Evolutionary conservation across 2,113 vertebrate genomes (phyloP).

Genomic region (Odocoileus hemionus): DNA sequence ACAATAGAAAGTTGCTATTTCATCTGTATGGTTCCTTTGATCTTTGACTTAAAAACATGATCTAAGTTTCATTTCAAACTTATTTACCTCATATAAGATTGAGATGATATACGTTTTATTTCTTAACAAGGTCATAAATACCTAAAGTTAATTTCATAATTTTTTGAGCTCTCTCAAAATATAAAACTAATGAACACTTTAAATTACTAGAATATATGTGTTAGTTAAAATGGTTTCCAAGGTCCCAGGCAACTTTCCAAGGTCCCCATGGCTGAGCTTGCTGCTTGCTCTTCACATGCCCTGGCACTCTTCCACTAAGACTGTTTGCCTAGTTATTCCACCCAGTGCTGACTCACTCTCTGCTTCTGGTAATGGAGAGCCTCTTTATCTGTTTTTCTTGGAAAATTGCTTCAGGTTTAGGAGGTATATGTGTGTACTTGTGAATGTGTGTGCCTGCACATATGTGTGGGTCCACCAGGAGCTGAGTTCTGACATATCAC

Average conservation of each 20-base stretch:
- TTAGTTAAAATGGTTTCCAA: not conserved
- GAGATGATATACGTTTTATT: not conserved
- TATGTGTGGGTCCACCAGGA: constrained; percentile 44
- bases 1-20: not conserved
- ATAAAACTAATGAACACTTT: not conserved
- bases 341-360: not conserved
- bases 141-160: not conserved
- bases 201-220: not conserved
- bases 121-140: not conserved
- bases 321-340: constrained; percentile 27
- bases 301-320: constrained; percentile 1
- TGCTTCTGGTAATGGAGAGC: constrained; percentile 11
- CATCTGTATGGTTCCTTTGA: not conserved
- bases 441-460: not conserved
- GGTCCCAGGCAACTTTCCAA: not conserved
- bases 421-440: not conserved
- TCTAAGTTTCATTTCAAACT: constrained; percentile 19
- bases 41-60: not conserved
- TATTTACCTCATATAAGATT: constrained; percentile 9
- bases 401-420: constrained; percentile 27
- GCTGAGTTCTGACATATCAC: constrained; percentile 52
- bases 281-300: not conserved
- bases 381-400: constrained; percentile 52
- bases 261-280: not conserved
- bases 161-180: not conserved